Conservation (phyloP, 1,140 invertebrate genomes). For the Drosophila dunni region DNA sequence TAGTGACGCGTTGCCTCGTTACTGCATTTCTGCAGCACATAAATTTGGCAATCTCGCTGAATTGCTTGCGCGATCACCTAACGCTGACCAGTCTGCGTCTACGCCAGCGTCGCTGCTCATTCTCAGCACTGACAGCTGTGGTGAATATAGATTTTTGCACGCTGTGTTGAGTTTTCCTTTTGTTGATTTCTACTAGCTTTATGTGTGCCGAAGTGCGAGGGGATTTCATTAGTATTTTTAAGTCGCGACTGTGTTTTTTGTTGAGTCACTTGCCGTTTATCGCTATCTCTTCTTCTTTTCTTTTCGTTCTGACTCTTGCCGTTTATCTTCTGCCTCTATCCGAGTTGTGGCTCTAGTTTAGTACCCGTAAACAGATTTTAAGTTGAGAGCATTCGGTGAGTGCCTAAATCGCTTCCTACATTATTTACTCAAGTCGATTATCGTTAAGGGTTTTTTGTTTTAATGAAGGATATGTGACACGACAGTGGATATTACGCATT, state of each 20-base stretch:
- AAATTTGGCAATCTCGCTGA: constrained; percentile 34
- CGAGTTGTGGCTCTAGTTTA: constrained; percentile 39
- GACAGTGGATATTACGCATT: constrained; percentile 33
- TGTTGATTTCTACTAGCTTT: constrained; percentile 40
- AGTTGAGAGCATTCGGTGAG: constrained; percentile 27
- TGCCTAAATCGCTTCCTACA: constrained; percentile 38
- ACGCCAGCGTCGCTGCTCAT: constrained; percentile 20
- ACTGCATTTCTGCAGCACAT: constrained; percentile 17
- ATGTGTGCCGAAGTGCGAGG: constrained; percentile 25
- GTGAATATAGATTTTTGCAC: constrained; percentile 46
- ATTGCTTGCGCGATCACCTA: constrained; percentile 11
- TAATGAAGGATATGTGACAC: constrained; percentile 56
- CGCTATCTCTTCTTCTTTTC: constrained; percentile 1
- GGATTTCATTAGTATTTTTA: constrained; percentile 43
- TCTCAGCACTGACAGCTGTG: constrained; percentile 39
- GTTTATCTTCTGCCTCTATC: constrained; percentile 2
- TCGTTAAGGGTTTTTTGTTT: constrained; percentile 41
- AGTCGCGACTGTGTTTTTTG: constrained; percentile 20
- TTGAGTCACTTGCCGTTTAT: constrained; percentile 44
- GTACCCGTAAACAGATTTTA: constrained; percentile 37
- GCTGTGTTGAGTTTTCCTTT: constrained; percentile 59
- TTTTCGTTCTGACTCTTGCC: too few relatives aligned
- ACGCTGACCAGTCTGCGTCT: constrained; percentile 3
- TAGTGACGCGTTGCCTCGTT: constrained; percentile 3
- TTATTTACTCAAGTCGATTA: constrained; percentile 35